Evolutionary conservation across 1,140 invertebrate species (phyloP).

Genomic region (Halesus radiatus): DNA sequence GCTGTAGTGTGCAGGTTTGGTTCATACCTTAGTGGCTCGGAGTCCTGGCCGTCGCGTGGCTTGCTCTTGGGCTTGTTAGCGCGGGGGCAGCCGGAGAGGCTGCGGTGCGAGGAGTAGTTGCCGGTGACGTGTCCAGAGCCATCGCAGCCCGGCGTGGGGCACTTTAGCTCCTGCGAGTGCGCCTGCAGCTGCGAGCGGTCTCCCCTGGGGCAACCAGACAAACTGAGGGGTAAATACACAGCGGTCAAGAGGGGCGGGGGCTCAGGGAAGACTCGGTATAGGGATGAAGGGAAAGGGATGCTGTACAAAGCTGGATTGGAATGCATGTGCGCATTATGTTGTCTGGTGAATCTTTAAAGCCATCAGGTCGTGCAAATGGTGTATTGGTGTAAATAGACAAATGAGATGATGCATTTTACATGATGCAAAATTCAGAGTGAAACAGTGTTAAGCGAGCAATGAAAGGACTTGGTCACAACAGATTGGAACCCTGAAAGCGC

Average conservation of each 20-base stretch:
- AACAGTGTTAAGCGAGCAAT: too few relatives aligned
- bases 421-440: background rate
- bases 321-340: too few relatives aligned
- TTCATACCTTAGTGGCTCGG: slow-evolving; percentile 85
- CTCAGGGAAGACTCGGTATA: background rate
- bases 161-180: slow-evolving; percentile 77
- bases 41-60: slow-evolving; percentile 90
- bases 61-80: slow-evolving; percentile 95
- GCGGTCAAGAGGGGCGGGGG: background rate
- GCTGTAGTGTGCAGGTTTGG: background rate
- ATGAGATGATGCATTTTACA: too few relatives aligned
- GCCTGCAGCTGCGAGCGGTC: slow-evolving; percentile 81
- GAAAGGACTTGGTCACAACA: background rate
- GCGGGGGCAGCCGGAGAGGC: slow-evolving; percentile 86
- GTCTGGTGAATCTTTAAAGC: too few relatives aligned
- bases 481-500: slow-evolving; percentile 9
- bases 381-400: too few relatives aligned
- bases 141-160: slow-evolving; percentile 92
- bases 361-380: too few relatives aligned
- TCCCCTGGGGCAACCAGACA: slow-evolving; percentile 66
- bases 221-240: slow-evolving; percentile 41
- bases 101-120: slow-evolving; percentile 90
- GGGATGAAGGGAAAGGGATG: too few relatives aligned
- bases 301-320: too few relatives aligned
- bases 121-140: slow-evolving; percentile 89